Evolutionary conservation across 2,888 invertebrate species (phyloP), one percentile per base, ranked within the genome.

Genomic region (Erebia ligea): DNA sequence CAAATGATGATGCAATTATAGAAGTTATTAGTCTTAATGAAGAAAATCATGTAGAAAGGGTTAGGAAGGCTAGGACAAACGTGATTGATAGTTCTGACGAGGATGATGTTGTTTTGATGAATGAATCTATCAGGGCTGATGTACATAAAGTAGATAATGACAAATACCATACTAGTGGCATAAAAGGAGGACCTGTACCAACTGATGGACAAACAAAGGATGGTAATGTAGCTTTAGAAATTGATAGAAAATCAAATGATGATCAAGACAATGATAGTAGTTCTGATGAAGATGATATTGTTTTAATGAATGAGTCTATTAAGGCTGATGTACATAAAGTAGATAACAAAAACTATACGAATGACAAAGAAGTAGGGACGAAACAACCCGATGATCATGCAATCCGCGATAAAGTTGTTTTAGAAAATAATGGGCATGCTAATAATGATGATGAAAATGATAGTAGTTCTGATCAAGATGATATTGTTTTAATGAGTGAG

Each of bases 31-130:
- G 65, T 34, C 56, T 42, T 15, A 62, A 52, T 59, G 45, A 45
- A 21, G 68, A 68, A 64, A 59, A 58, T n/a, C 19, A 19, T 64
- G 61, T 25, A 10, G 67, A 17, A 67, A 74, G 17, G 58, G 42
- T 11, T 50, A 75, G 68, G 62, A 72, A 75, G 2, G 65, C 69
- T 65, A 75, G 59, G 74, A 70, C 69, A 34, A 78, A 81, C 71
- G 68, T 78, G 4, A 78, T 79, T 42, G 76, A 83, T 58, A 81
- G 81, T 78, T 82, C 83, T 34, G 82, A 82, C 68, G 81, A 81
- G 71, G 75, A 75, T 56, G 73, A 71, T 67, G 34, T 75, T 45
- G 69, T 69, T n/a, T 25, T 69, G 42, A 69, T 81, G 1, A 80
- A 76, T 73, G 73, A 80, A 66, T 73, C 79, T 10, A 74, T 82